phyloP scores from a whole-genome alignment of 2,113 vertebrate species.

The Zosterops pallidus region DNA sequence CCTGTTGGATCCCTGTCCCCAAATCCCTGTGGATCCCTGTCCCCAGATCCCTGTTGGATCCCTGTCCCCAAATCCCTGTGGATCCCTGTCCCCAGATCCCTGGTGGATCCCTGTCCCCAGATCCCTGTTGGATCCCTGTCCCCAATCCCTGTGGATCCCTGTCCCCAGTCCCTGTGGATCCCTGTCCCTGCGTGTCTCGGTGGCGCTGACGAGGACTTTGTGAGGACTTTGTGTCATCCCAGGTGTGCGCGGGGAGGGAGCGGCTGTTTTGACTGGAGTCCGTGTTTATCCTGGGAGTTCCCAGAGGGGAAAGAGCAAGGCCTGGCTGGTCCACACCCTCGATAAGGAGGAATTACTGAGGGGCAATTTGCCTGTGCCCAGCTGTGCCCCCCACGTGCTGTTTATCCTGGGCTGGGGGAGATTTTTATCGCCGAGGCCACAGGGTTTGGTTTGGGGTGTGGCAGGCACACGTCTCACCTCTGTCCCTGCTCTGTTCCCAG shows the following conservation, averaged over 20 bases:
- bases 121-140: background rate
- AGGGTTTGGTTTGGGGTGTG: background rate
- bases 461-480: background rate
- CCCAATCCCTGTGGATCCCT: fast-evolving
- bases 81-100: too few relatives aligned
- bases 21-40: background rate
- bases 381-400: background rate
- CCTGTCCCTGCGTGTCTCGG: background rate
- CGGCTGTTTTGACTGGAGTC: background rate
- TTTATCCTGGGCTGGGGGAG: background rate
- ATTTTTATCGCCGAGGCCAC: background rate
- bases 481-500: background rate
- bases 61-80: fast-evolving
- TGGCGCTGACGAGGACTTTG: background rate
- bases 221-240: background rate
- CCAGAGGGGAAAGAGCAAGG: background rate
- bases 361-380: background rate
- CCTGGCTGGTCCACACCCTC: background rate
- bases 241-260: background rate
- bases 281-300: background rate
- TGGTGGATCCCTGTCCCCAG: background rate
- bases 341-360: background rate
- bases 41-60: fast-evolving
- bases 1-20: too few relatives aligned
- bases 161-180: too few relatives aligned